Evolutionary conservation across 2,888 invertebrate species (phyloP), one percentile per base, ranked within the genome.

Genomic region (Deladenus siricidicola): DNA sequence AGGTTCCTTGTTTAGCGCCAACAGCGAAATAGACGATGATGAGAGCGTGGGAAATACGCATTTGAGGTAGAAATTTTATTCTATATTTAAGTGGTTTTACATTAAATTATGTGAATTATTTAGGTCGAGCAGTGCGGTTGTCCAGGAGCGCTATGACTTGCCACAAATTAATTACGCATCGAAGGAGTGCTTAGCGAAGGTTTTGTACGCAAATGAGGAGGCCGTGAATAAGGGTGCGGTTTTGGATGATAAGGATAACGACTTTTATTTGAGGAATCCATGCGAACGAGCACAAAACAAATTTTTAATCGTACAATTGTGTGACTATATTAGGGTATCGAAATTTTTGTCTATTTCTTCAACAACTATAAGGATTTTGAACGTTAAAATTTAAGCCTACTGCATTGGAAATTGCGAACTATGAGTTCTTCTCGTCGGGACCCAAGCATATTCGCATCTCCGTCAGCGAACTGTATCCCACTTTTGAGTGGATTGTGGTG

Each of bases 241-340:
- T 50, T 83, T 98, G 54, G 89, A 89, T 53, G 86, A 89, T 3
- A 74, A 74, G 59, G 74, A 75, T 34, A 43, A 63, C 68, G 98
- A 99, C 81, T 96, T 96, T 79, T 99, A 99, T 80, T 90, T 96
- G 87, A 85, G 96, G 62, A 96, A 93, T 80, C 89, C 91, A 0
- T 99, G 98, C 81, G 89, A 87, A 70, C 80, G 80, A 65, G 82
- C 82, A 63, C 81, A 81, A 78, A 80, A 69, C 53, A 78, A 79
- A 60, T 78, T 69, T 51, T 90, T 99, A 81, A 87, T 94, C 30
- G 88, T 98, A 2, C 96, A 99, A 82, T 85, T 99, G 1, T 99
- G 98, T 82, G 98, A 99, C 79, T 89, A 93, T 3, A 88, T 99
- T 64, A 93, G 93, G 82, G 72, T 70, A 49, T 10, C 6, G 8